These are phyloP conservation scores for Bucorvus abyssinicus DNA, from an alignment of 2,797 vertebrate genomes.

Conservation along the genomic window DNA sequence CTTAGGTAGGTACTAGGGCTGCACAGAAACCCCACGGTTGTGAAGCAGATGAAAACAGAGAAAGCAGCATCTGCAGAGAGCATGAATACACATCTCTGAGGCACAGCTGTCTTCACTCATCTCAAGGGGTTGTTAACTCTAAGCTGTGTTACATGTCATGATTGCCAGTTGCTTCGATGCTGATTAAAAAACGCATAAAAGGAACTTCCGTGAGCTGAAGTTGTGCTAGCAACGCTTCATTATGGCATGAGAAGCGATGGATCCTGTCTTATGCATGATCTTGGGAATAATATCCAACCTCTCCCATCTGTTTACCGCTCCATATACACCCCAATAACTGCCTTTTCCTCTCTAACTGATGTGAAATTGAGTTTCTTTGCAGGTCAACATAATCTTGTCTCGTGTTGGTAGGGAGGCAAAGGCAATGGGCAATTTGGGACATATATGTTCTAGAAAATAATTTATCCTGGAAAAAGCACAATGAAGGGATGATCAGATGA, in stretches of 20 bases:
- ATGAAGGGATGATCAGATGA: neutral
- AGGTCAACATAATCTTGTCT: neutral
- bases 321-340: neutral
- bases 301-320: constrained; percentile 13
- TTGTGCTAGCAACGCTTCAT: neutral
- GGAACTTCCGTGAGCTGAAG: neutral
- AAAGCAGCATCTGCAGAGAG: constrained; percentile 39
- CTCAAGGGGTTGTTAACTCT: neutral
- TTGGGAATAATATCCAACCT: constrained; percentile 11
- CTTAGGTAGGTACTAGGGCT: neutral
- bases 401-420: neutral
- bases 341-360: neutral
- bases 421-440: neutral
- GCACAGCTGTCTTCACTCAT: constrained; percentile 36
- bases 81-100: neutral
- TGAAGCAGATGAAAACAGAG: neutral
- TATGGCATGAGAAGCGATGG: neutral
- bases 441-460: neutral
- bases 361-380: neutral
- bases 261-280: neutral
- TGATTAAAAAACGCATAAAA: constrained; percentile 20
- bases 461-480: neutral
- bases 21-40: neutral
- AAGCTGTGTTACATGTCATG: neutral
- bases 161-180: neutral